A percentile compares a stretch with the other conserved stretches of the same genome.
These are phyloP conservation scores for Oxyteleia sp. DNA, from an alignment of 2,888 invertebrate species.

Conservation along the genomic window DNA sequence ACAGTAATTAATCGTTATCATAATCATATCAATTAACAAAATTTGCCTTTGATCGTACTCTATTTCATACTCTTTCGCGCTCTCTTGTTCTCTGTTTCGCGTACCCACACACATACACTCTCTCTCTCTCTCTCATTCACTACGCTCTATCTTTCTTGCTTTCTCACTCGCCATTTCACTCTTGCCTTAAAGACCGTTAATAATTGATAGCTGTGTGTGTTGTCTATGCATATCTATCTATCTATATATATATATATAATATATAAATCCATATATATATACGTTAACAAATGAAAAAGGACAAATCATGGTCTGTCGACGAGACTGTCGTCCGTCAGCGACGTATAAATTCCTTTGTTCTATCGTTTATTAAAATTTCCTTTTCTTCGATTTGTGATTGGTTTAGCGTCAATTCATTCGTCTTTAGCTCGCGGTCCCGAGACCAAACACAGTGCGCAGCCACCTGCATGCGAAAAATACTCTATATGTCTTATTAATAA, in stretches of 20 bases:
- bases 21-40: slow-evolving; percentile 85
- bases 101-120: slow-evolving; percentile 28
- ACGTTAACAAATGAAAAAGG: slow-evolving; percentile 68
- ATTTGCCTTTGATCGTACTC: slow-evolving; percentile 80
- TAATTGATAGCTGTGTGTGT: slow-evolving; percentile 66
- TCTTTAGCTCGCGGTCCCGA: slow-evolving; percentile 60
- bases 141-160: too few relatives aligned
- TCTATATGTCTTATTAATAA: slow-evolving; percentile 64
- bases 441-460: slow-evolving; percentile 67
- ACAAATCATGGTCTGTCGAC: slow-evolving; percentile 59
- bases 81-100: slow-evolving; percentile 61
- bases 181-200: slow-evolving; percentile 64
- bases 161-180: slow-evolving; percentile 57
- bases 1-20: slow-evolving; percentile 85
- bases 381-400: slow-evolving; percentile 36
- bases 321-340: slow-evolving; percentile 28
- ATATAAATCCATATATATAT: slow-evolving; percentile 67
- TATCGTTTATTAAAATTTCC: slow-evolving; percentile 42
- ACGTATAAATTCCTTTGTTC: slow-evolving; percentile 53
- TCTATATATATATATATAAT: slow-evolving; percentile 70
- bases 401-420: slow-evolving; percentile 10
- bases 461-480: slow-evolving; percentile 61
- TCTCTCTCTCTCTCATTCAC: too few relatives aligned
- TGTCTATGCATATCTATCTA: slow-evolving; percentile 67
- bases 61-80: slow-evolving; percentile 67